phyloP scores from a whole-genome alignment of 2,888 invertebrate species.

The Andrena camellia region DNA sequence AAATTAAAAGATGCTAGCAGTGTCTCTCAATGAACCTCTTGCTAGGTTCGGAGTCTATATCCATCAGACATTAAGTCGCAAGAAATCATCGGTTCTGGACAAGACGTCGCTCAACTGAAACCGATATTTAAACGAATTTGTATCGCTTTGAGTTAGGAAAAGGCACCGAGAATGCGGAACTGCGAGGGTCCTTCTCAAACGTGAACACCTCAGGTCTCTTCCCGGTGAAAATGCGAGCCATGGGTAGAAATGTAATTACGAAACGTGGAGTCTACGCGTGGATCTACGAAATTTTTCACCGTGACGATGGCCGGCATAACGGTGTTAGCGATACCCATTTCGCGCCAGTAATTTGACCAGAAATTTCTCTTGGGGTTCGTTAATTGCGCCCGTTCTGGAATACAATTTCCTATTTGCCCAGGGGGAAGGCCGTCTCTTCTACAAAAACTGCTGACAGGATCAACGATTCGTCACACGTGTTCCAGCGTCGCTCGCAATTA shows the following conservation, averaged over 20 bases:
- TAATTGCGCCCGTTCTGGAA: slow-evolving; percentile 64
- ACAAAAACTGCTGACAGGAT: slow-evolving; percentile 52
- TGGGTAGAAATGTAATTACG: slow-evolving; percentile 26
- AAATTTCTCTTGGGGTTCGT: slow-evolving; percentile 56
- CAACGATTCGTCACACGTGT: slow-evolving; percentile 38
- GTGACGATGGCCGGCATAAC: slow-evolving; percentile 45
- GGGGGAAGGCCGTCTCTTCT: slow-evolving; percentile 57
- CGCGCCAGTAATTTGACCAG: slow-evolving; percentile 54
- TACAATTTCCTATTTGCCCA: slow-evolving; percentile 59
- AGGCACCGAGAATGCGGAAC: neutral
- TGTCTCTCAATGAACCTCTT: slow-evolving; percentile 10
- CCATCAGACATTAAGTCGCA: neutral
- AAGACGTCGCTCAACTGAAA: neutral
- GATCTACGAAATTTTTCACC: slow-evolving; percentile 29
- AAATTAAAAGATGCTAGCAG: slow-evolving; percentile 30
- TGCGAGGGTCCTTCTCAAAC: neutral
- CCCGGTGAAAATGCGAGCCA: slow-evolving; percentile 42
- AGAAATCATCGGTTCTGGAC: neutral
- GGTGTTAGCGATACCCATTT: slow-evolving; percentile 33
- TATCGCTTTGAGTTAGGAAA: neutral
- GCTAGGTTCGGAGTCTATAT: no score
- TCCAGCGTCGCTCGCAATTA: slow-evolving; percentile 35
- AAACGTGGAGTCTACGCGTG: slow-evolving; percentile 18
- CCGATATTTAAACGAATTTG: neutral
- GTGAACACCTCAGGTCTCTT: neutral